A percentile compares a stretch with the other conserved stretches of the same genome.
phyloP scores from a whole-genome alignment of 2,113 vertebrate genomes.

The Gavia stellata region DNA sequence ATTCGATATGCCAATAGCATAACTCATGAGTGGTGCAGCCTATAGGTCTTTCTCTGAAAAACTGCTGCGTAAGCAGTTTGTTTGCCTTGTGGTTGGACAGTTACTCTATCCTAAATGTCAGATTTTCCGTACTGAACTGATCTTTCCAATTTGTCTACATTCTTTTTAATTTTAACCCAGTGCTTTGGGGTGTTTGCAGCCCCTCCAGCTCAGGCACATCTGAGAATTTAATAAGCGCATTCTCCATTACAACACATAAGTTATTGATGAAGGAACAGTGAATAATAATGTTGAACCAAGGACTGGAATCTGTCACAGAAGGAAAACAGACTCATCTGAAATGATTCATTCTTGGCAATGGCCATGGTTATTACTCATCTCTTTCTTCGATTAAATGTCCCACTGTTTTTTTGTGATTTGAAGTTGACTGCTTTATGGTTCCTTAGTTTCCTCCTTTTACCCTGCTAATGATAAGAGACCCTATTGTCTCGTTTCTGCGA shows the following conservation, averaged over 20 bases:
- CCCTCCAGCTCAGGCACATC: background rate
- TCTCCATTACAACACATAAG: background rate
- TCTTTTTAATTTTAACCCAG: background rate
- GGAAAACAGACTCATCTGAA: constrained; percentile 17
- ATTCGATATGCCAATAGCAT: background rate
- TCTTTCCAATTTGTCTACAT: background rate
- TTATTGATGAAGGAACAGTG: background rate
- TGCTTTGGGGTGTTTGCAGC: background rate
- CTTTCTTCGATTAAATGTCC: background rate
- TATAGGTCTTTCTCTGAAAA: background rate
- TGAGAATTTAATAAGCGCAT: background rate
- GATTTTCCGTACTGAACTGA: background rate
- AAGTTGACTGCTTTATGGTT: background rate
- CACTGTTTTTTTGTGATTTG: background rate
- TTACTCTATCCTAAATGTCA: background rate
- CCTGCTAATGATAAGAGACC: background rate
- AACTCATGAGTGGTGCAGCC: background rate
- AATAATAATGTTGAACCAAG: background rate
- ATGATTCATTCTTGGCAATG: background rate
- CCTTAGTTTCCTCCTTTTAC: background rate
- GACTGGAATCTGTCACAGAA: background rate
- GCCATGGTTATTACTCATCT: background rate
- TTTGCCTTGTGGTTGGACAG: background rate
- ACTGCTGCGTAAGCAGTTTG: background rate
- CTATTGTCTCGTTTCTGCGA: fast-evolving